Base-by-base conservation (phyloP, 2,797 vertebrate species). In the Manis crassicaudata region DNA sequence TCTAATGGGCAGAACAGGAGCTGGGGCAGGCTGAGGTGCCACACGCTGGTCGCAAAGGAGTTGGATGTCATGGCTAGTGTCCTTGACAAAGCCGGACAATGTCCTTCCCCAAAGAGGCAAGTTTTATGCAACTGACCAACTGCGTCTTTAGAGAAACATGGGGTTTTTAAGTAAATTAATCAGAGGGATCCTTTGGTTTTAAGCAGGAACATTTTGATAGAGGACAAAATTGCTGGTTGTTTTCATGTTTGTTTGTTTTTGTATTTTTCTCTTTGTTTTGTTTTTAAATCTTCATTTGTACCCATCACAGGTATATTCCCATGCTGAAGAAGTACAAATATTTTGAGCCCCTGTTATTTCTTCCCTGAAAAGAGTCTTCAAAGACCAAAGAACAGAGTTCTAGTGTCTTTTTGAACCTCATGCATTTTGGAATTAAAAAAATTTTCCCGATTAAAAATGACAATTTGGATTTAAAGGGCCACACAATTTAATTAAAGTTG, bases 321-420 rank as follows among this genome's bases (percentile, higher is more conserved):
- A 73, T 7, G 67, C 56, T 32, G 79, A 90, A 54, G n/a, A 92
- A 40, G 32, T n/a, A 13, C 73, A 92, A 40, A 27, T n/a, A 16
- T 77, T 90, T 92, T 62, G 52, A 76, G 11, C 1, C 58, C 9
- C n/a, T 94, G 4, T 52, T 89, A 89, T 62, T 96, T 97, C 58
- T 91, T 85, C 16, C n/a, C 10, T 63, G 56, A 95, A 87, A 93
- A 54, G 2, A 52, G 72, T 97, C 85, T 88, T 95, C 60, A 96
- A 87, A 89, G 63, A 32, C 37, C 81, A 86, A 94, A 96, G 29
- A 85, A 63, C 37, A 88, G 17, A 94, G 40, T 62, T 67, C 54
- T 90, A 70, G 43, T 94, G 76, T 92, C 20, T 50, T 90, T 95
- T 89, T 92, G 52, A 94, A 95, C 21, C 83, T 94, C 89, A 95